Percentiles rank a stretch among this genome's conserved stretches.
Conservation (phyloP, 2,888 invertebrate species). For the Drosophila pullipes region DNA sequence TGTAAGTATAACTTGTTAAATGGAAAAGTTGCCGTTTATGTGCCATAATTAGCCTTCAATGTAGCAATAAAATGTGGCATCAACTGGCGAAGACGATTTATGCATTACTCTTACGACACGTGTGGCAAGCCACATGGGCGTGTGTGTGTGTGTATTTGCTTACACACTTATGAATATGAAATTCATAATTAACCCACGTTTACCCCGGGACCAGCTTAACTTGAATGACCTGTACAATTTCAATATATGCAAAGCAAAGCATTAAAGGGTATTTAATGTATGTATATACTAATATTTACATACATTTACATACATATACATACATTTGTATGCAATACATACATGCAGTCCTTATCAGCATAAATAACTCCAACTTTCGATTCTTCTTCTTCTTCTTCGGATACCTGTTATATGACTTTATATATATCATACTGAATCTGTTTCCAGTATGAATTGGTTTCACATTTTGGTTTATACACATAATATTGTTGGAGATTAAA, state of each 20-base stretch:
- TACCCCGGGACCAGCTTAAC: slow-evolving; percentile 2
- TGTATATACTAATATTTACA: neutral
- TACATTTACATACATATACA: neutral
- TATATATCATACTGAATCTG: neutral
- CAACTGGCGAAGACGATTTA: slow-evolving; percentile 30
- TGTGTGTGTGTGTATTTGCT: neutral
- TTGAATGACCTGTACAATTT: slow-evolving; percentile 13
- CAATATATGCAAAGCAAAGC: neutral
- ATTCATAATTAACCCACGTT: slow-evolving; percentile 19
- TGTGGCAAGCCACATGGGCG: slow-evolving; percentile 1
- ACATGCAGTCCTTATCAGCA: neutral
- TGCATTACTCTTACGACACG: slow-evolving; percentile 57
- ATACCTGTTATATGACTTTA: neutral
- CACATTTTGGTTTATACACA: neutral
- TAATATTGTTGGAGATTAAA: neutral
- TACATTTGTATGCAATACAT: neutral
- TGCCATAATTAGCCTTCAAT: slow-evolving; percentile 67
- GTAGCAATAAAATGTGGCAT: slow-evolving; percentile 47
- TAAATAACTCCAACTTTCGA: neutral
- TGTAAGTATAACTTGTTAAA: slow-evolving; percentile 20
- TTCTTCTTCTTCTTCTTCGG: neutral
- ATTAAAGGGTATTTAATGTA: neutral
- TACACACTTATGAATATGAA: slow-evolving; percentile 20
- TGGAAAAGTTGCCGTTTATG: slow-evolving; percentile 59
- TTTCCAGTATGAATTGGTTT: neutral